Evolutionary conservation across 1,140 invertebrate genomes (phyloP).

Genomic region (Elysia chlorotica): DNA sequence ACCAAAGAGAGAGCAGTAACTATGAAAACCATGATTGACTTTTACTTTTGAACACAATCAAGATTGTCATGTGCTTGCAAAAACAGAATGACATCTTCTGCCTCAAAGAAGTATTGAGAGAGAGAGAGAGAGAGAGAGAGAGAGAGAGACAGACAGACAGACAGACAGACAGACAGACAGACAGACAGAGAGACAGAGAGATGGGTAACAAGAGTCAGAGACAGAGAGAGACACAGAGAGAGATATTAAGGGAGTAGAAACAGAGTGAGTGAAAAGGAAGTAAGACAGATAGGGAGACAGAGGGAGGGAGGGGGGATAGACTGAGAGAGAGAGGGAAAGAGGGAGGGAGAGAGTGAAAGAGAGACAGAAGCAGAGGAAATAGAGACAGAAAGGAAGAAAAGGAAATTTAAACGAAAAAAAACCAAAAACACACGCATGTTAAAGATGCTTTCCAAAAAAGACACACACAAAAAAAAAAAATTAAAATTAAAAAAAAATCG

Average conservation of each 20-base stretch:
- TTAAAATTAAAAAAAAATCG: neutral
- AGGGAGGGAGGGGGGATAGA: neutral
- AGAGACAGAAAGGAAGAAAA: neutral
- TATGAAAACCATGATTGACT: no score
- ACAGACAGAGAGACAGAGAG: neutral
- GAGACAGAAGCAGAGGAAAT: neutral
- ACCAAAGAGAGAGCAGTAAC: neutral
- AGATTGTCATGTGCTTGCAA: neutral
- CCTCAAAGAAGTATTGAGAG: neutral
- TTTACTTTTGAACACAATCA: neutral
- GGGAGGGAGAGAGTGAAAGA: neutral
- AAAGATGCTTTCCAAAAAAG: neutral
- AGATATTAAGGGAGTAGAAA: neutral
- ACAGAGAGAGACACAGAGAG: neutral
- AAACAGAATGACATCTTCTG: neutral
- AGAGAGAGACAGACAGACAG: slow-evolving; percentile 11
- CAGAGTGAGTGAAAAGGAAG: no score
- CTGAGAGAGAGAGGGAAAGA: neutral
- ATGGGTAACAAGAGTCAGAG: neutral
- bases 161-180: slow-evolving; percentile 16
- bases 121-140: neutral
- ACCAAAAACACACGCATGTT: neutral
- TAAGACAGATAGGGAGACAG: no score
- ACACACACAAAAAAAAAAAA: neutral
- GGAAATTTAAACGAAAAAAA: neutral